phyloP scores from a whole-genome alignment of 2,888 invertebrate genomes.

The Xestia rhomboidea region DNA sequence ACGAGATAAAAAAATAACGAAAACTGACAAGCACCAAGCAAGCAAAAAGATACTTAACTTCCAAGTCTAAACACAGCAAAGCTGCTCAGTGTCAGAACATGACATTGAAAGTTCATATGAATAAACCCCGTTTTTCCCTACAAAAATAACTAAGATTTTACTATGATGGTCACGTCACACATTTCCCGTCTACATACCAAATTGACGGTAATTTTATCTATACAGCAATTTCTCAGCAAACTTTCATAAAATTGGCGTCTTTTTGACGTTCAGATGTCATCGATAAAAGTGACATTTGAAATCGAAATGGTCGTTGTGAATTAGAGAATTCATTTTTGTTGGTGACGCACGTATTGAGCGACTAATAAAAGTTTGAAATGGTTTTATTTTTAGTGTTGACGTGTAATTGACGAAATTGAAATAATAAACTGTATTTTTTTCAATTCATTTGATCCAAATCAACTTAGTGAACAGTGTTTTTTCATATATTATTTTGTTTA shows the following conservation, averaged over 20 bases:
- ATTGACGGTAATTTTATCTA: slow-evolving; percentile 40
- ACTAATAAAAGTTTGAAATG: slow-evolving; percentile 31
- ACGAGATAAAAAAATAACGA: too few species aligned
- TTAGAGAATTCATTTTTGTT: slow-evolving; percentile 29
- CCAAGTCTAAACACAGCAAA: not conserved
- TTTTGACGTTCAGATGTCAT: slow-evolving; percentile 32
- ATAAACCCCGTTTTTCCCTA: not conserved
- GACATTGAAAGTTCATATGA: not conserved
- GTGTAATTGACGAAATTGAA: not conserved
- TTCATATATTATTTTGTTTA: too few species aligned
- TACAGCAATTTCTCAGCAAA: slow-evolving; percentile 33
- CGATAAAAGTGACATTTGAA: slow-evolving; percentile 51
- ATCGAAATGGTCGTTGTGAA: slow-evolving; percentile 31
- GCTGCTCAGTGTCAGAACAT: not conserved
- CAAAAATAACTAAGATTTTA: slow-evolving; percentile 37
- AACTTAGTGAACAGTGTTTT: not conserved
- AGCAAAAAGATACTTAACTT: not conserved
- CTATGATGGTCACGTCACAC: slow-evolving; percentile 28
- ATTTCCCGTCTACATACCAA: slow-evolving; percentile 18
- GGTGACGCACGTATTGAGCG: slow-evolving; percentile 10
- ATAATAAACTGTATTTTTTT: slow-evolving; percentile 2
- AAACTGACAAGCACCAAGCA: not conserved
- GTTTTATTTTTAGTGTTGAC: slow-evolving; percentile 7
- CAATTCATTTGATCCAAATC: not conserved
- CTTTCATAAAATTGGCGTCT: slow-evolving; percentile 41